Conservation (phyloP, 2,797 vertebrate genomes). For the Myotis daubentonii region DNA sequence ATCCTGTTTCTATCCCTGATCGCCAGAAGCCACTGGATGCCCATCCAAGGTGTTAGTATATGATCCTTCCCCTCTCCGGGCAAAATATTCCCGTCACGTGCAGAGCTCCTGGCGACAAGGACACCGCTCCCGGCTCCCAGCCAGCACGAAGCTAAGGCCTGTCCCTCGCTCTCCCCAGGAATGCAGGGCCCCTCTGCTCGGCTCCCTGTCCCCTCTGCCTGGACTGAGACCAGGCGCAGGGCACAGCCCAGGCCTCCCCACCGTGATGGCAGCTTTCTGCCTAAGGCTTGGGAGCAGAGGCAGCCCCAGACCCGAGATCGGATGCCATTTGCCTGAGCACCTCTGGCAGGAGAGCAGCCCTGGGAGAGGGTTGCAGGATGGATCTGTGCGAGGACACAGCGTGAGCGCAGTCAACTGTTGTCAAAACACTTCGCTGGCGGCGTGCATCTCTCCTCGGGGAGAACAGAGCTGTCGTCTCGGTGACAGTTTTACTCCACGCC, state of each 20-base stretch:
- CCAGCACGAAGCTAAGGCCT: not conserved
- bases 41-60: accelerated
- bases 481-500: constrained; percentile 76
- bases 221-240: not conserved
- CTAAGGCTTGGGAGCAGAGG: not conserved
- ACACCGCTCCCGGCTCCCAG: not conserved
- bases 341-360: not conserved
- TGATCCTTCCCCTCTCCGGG: not conserved
- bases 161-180: not conserved
- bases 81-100: not conserved
- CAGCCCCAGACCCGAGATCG: not conserved
- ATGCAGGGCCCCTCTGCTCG: not conserved
- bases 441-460: constrained; percentile 70
- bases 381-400: constrained; percentile 66
- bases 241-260: not conserved
- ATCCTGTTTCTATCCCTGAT: not conserved
- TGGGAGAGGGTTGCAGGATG: constrained; percentile 12
- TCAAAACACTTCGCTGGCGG: constrained; percentile 74
- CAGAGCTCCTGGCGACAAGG: not conserved
- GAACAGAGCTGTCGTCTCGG: constrained; percentile 76
- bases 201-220: not conserved
- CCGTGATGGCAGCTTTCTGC: not conserved
- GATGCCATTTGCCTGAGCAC: not conserved
- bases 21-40: not conserved
- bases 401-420: constrained; percentile 78